These are phyloP conservation scores for Panagrolaimus sp. DNA, from an alignment of 1,140 invertebrate species.

Conservation along the genomic window DNA sequence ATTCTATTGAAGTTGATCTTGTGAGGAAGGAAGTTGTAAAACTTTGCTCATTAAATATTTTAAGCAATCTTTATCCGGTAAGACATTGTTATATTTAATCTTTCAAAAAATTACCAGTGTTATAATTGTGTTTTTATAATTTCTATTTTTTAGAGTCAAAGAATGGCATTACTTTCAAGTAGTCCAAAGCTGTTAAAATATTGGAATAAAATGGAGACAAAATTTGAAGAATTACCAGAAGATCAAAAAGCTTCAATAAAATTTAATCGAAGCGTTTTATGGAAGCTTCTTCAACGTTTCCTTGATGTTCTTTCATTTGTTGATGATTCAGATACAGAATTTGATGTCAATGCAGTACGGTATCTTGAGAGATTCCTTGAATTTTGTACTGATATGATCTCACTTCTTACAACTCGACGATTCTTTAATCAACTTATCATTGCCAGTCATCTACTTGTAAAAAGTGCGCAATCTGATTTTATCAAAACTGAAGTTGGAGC, in stretches of 20 bases:
- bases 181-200: constrained; percentile 84
- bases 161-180: constrained; percentile 77
- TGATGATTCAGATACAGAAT: constrained; percentile 45
- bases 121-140: constrained; percentile 24
- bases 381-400: constrained; percentile 89
- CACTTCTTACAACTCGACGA: constrained; percentile 78
- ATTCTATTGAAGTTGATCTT: constrained; percentile 81
- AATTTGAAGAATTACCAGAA: constrained; percentile 69
- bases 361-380: constrained; percentile 95
- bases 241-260: constrained; percentile 70
- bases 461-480: constrained; percentile 71
- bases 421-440: constrained; percentile 95
- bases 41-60: constrained; percentile 76
- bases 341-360: constrained; percentile 67
- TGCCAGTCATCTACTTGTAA: constrained; percentile 84
- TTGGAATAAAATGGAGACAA: constrained; percentile 83
- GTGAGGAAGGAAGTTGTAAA: constrained; percentile 84
- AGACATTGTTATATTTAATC: too few species aligned
- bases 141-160: constrained; percentile 64
- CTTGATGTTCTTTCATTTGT: constrained; percentile 75
- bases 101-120: too few species aligned
- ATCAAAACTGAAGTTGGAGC: constrained; percentile 71
- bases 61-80: constrained; percentile 79
- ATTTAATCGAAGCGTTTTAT: constrained; percentile 83
- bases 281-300: constrained; percentile 83